Evolutionary conservation across 1,140 invertebrate genomes (phyloP).

Genomic region (Dinoponera quadriceps): DNA sequence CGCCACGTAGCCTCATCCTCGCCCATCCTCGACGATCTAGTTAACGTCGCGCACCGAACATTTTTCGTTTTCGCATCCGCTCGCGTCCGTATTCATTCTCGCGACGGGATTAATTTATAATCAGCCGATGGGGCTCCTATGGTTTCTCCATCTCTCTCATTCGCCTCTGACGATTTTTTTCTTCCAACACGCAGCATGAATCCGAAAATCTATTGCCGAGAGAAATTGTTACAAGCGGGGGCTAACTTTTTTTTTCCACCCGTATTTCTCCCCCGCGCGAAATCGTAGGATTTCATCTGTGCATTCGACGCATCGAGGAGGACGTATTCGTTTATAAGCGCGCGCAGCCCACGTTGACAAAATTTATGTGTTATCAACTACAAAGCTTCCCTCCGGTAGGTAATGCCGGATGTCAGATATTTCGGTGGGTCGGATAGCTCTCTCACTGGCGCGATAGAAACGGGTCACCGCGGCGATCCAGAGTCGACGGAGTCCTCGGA

Average conservation of each 20-base stretch:
- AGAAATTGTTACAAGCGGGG: too few relatives aligned
- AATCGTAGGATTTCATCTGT: too few relatives aligned
- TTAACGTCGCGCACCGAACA: slow-evolving; percentile 2
- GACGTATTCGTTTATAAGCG: too few relatives aligned
- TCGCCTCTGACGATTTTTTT: not conserved
- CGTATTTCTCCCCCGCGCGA: too few relatives aligned
- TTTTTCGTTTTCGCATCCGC: not conserved
- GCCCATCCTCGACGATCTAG: slow-evolving; percentile 8
- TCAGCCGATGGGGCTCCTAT: not conserved
- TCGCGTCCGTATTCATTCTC: not conserved
- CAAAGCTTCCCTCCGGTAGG: too few relatives aligned
- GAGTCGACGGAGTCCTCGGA: not conserved
- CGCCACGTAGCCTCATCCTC: not conserved
- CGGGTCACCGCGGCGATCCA: not conserved
- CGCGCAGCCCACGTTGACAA: too few relatives aligned
- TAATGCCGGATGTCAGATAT: not conserved
- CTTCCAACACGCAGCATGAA: too few relatives aligned
- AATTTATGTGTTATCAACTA: too few relatives aligned
- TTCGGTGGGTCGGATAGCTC: not conserved
- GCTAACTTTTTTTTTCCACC: too few relatives aligned
- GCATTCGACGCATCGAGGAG: too few relatives aligned
- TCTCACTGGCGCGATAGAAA: not conserved
- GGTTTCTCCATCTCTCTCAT: not conserved
- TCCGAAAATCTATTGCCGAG: too few relatives aligned
- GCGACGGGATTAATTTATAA: slow-evolving; percentile 1